Evolutionary conservation across 2,797 vertebrate genomes (phyloP), one percentile per base, ranked within the genome.

Genomic region (Rhodeus uyekii): DNA sequence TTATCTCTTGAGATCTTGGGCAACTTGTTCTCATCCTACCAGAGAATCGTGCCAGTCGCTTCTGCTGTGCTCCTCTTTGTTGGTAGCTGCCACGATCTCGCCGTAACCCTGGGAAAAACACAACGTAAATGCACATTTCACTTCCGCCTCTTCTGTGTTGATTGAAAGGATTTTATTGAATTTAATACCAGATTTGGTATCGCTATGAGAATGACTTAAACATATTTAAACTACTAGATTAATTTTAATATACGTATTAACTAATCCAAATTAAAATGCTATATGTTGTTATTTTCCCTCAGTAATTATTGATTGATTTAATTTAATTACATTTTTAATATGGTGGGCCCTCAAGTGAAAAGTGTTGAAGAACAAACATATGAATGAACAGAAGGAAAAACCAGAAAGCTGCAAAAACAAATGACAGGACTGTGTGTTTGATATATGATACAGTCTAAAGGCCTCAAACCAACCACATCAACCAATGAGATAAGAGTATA

Each of bases 81-180:
- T 93, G 93, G 85, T 93, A 96, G 74, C 89, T 96, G 22, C 94
- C 95, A 1, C 97, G 95, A 10, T 99, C 98, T 68, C 97, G 93
- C 2, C 97, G 92, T 14, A 97, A 96, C 32, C 97, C 98, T 99
- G 85, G 16, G 5, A 55, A 42, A 78, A 1, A 78, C 42, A 85
- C 87, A 82, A 39, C 5, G 16, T 18, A 64, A 53, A 29, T 13
- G 39, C 13, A 61, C 2, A 3, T 75, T 16, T 50, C 5, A 48
- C 39, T 44, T 77, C 3, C 6, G 0, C 32, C 24, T 46, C 19
- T 2, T 58, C 3, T 39, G 19, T n/a, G 27, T 0, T 9, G 29
- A 4, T 60, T 58, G 24, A 58, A 22, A 46, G 27, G 68, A 48
- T 42, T 68, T 24, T 42, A n/a, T 3, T 46, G 44, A 16, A 18